Percentiles rank a stretch among this genome's conserved stretches.
These are phyloP conservation scores for Eudyptes chrysolophus DNA, from an alignment of 2,113 vertebrate species.

Conservation along the genomic window DNA sequence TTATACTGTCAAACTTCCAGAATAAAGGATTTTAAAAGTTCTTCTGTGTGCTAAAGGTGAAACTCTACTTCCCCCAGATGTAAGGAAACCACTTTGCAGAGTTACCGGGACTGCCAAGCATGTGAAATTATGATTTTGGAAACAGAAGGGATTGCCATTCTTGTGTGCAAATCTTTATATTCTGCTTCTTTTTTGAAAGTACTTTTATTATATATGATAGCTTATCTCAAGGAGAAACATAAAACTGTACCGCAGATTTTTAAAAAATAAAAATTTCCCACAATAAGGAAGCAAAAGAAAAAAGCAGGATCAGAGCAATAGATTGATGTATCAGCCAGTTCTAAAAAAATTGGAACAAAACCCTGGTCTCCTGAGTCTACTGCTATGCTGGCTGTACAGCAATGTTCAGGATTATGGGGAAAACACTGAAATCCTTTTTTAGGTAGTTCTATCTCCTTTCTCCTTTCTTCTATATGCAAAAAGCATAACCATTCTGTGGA, in stretches of 20 bases:
- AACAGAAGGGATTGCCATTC: background rate
- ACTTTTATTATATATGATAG: background rate
- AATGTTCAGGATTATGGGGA: background rate
- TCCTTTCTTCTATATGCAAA: background rate
- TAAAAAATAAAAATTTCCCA: background rate
- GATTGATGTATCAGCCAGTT: background rate
- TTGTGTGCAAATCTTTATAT: background rate
- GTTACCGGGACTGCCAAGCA: background rate
- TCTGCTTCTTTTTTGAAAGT: background rate
- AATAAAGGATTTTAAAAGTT: background rate
- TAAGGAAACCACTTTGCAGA: background rate
- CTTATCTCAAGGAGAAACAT: background rate
- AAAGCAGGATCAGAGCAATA: background rate
- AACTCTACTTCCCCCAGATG: background rate
- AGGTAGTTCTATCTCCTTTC: background rate
- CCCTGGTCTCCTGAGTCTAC: background rate
- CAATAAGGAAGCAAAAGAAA: background rate
- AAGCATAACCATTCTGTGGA: background rate
- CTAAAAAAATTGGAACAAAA: background rate
- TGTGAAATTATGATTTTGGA: background rate
- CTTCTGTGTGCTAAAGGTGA: background rate
- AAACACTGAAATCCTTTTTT: background rate
- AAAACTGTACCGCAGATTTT: background rate
- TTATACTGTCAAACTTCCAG: background rate
- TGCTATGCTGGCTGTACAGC: background rate